Conservation (phyloP, 2,113 vertebrate genomes). For the Labeo rohita region DNA sequence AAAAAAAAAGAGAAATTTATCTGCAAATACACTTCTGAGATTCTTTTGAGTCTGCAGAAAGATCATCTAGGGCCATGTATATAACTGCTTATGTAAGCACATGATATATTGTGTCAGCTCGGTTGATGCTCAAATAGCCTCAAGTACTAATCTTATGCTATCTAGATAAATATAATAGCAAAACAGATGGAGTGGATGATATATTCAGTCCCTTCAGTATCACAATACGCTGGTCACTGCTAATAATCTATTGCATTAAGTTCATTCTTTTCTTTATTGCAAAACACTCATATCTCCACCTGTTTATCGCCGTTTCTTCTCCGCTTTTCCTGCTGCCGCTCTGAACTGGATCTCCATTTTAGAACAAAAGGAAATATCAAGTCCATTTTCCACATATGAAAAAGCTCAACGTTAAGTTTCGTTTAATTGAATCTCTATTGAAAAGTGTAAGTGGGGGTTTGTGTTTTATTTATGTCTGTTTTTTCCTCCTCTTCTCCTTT, state of each 20-base stretch:
- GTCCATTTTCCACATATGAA: slow-evolving; percentile 64
- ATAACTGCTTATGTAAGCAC: slow-evolving; percentile 31
- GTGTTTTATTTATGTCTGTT: slow-evolving; percentile 78
- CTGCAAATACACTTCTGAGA: slow-evolving; percentile 21
- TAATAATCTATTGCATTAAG: not conserved
- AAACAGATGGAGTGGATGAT: not conserved
- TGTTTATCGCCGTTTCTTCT: slow-evolving; percentile 22
- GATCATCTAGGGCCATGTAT: slow-evolving; percentile 14
- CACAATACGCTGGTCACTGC: not conserved
- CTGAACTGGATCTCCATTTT: slow-evolving; percentile 30
- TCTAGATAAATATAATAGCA: not conserved
- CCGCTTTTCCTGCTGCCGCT: not conserved
- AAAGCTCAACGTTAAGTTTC: slow-evolving; percentile 70
- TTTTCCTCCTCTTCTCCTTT: slow-evolving; percentile 50
- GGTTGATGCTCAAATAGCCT: slow-evolving; percentile 2
- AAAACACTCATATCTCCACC: slow-evolving; percentile 4
- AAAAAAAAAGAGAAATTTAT: slow-evolving; percentile 28
- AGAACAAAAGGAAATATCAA: slow-evolving; percentile 63
- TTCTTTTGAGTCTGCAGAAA: slow-evolving; percentile 27
- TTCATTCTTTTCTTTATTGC: not conserved
- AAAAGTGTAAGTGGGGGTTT: slow-evolving; percentile 78
- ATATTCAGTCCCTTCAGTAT: not conserved
- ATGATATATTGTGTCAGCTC: not conserved
- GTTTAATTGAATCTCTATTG: slow-evolving; percentile 81
- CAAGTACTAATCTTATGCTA: not conserved